Evolutionary conservation across 1,140 invertebrate species (phyloP).

Genomic region (Homalodisca vitripennis): DNA sequence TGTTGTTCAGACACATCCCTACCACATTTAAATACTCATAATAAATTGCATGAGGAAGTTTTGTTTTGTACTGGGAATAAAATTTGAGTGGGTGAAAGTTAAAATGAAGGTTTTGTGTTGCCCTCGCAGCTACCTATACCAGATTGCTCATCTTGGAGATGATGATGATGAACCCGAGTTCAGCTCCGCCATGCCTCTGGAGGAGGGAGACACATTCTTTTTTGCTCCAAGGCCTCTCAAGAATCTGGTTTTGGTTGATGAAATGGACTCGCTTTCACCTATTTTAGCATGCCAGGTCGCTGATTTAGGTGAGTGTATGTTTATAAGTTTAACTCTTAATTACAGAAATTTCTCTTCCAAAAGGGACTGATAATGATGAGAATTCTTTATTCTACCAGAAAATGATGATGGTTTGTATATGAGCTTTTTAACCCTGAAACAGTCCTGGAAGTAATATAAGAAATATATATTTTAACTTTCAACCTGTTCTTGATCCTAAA

Average conservation of each 20-base stretch:
- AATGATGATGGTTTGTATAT: background rate
- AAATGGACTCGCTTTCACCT: constrained; percentile 95
- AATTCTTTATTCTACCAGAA: background rate
- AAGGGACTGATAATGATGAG: background rate
- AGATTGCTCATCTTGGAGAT: constrained; percentile 98
- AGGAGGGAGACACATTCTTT: constrained; percentile 99
- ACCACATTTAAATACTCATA: no score
- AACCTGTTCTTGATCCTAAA: no score
- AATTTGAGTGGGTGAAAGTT: no score
- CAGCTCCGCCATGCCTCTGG: constrained; percentile 96
- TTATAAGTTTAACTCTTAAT: background rate
- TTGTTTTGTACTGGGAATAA: no score
- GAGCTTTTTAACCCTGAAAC: background rate
- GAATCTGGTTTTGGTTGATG: constrained; percentile 97
- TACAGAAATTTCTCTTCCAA: no score
- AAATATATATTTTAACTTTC: no score
- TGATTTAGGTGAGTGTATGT: constrained; percentile 41
- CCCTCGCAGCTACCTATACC: constrained; percentile 89
- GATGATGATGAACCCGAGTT: constrained; percentile 99
- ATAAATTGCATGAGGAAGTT: no score
- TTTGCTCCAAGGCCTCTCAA: constrained; percentile 92
- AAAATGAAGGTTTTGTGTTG: no score
- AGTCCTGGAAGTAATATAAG: background rate
- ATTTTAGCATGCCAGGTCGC: constrained; percentile 82
- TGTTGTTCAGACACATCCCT: no score